Evolutionary conservation across 2,888 invertebrate species (phyloP).

Genomic region (Cataglyphis altisquamis): DNA sequence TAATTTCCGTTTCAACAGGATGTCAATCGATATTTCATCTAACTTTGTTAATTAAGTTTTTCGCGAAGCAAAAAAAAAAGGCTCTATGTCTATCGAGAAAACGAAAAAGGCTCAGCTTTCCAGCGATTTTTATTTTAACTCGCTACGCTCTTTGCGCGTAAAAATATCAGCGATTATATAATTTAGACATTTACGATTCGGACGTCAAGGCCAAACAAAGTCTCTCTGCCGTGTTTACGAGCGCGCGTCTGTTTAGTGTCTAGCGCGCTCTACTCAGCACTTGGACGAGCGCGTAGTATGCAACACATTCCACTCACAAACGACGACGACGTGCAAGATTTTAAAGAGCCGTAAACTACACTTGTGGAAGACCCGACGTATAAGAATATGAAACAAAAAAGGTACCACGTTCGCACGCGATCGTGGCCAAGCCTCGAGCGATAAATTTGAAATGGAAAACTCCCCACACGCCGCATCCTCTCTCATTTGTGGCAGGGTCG

Average conservation of each 20-base stretch:
- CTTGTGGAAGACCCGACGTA: background rate
- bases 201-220: background rate
- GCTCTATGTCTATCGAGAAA: background rate
- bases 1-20: background rate
- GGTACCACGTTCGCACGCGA: background rate
- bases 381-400: background rate
- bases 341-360: background rate
- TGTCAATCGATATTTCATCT: background rate
- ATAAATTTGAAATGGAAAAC: constrained; percentile 52
- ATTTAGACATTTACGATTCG: background rate
- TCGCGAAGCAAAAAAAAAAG: background rate
- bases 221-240: background rate
- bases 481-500: constrained; percentile 57
- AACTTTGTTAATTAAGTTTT: constrained; percentile 25
- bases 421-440: background rate
- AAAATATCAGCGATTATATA: background rate
- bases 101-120: background rate
- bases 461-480: constrained; percentile 51
- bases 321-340: background rate
- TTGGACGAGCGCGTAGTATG: background rate
- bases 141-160: background rate
- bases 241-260: background rate
- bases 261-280: background rate
- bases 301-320: background rate
- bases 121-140: background rate